A percentile compares a stretch with the other conserved stretches of the same genome.
These are phyloP conservation scores for Mamestra configurata DNA, from an alignment of 1,140 invertebrate species.

Conservation along the genomic window DNA sequence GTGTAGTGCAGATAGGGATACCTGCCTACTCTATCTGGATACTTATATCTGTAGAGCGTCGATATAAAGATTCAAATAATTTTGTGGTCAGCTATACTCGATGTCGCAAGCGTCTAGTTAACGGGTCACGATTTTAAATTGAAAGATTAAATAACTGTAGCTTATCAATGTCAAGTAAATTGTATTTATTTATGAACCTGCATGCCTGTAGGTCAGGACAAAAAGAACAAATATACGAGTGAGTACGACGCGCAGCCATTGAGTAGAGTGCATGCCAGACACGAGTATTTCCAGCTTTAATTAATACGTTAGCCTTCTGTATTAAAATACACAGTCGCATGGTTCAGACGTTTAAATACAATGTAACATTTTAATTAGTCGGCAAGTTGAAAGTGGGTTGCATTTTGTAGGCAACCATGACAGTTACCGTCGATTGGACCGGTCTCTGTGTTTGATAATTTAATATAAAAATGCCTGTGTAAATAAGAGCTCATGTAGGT, in stretches of 20 bases:
- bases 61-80: conserved; percentile 43
- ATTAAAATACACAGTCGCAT: conserved; percentile 60
- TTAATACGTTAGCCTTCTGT: conserved; percentile 62
- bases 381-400: conserved; percentile 68
- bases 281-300: conserved; percentile 57
- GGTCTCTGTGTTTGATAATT: conserved; percentile 23
- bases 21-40: background rate
- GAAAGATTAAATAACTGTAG: conserved; percentile 50
- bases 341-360: conserved; percentile 65
- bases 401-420: conserved; percentile 51
- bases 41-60: conserved; percentile 20
- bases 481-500: conserved; percentile 39
- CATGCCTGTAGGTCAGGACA: background rate
- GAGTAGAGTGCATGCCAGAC: conserved; percentile 51
- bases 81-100: conserved; percentile 22
- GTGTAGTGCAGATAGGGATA: conserved; percentile 7
- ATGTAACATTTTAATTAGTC: conserved; percentile 74
- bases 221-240: conserved; percentile 32
- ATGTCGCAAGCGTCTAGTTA: conserved; percentile 36
- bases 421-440: conserved; percentile 8
- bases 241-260: conserved; percentile 24
- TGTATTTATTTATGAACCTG: conserved; percentile 46
- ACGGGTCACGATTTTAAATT: conserved; percentile 48
- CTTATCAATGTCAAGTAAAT: conserved; percentile 46
- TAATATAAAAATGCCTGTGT: conserved; percentile 42